Conservation (phyloP, 2,888 invertebrate genomes). For the Tupiocoris notatus region DNA sequence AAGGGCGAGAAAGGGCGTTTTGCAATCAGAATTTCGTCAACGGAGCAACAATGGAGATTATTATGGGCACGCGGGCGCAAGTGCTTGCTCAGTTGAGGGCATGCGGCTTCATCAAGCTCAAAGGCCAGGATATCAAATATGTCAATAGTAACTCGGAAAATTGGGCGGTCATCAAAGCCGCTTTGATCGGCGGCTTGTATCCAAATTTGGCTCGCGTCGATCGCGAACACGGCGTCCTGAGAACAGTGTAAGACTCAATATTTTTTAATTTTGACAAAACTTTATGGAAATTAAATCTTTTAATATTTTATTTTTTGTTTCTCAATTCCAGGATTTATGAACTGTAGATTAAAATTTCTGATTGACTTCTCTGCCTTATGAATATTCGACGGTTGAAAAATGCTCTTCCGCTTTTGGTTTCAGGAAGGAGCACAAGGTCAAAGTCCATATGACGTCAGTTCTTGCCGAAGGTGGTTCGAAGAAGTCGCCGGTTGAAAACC, state of each 20-base stretch:
- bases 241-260: constrained; percentile 66
- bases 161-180: constrained; percentile 89
- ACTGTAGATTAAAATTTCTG: too few relatives aligned
- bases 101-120: constrained; percentile 68
- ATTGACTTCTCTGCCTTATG: too few relatives aligned
- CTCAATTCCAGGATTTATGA: too few relatives aligned
- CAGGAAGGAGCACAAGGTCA: constrained; percentile 63
- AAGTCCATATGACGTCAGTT: constrained; percentile 64
- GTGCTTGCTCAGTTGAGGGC: constrained; percentile 77
- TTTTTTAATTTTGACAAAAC: background rate
- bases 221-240: constrained; percentile 61
- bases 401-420: too few relatives aligned
- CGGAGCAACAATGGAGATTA: constrained; percentile 83
- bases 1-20: constrained; percentile 66
- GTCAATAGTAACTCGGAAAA: constrained; percentile 80
- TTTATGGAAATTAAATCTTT: background rate
- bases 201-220: constrained; percentile 81
- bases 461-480: constrained; percentile 56
- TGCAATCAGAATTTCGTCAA: constrained; percentile 76
- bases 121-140: constrained; percentile 69
- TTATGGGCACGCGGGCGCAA: constrained; percentile 79
- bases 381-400: too few relatives aligned
- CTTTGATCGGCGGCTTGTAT: constrained; percentile 83
- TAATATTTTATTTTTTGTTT: background rate
- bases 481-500: constrained; percentile 54